Base-by-base conservation (phyloP, 2,888 invertebrate genomes). In the Acrobasis consociella region DNA sequence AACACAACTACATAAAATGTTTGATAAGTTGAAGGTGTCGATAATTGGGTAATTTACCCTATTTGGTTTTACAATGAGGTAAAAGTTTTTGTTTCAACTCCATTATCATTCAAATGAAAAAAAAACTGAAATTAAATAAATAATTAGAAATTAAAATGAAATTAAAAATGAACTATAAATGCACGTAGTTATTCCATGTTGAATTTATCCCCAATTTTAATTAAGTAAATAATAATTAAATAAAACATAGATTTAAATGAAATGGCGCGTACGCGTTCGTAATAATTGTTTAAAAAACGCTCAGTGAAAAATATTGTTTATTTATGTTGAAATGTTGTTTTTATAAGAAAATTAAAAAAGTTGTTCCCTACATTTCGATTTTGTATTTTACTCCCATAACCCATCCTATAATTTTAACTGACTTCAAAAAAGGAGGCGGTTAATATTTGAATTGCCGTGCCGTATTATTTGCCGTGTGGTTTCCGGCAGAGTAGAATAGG, bases 261-360 rank as follows among this genome's bases (percentile, higher is more conserved):
- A 60, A 22, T 51, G 42, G 60, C 51, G 51, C 51, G 39, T 64
- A 65, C 66, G 68, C 61, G 64, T 65, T 52, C 56, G 61, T 68
- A 65, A 64, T 62, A 68, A 55, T 56, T 68, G 69, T 71, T 71
- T 69, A 68, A 64, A 22, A 63, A 68, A 68, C 62, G 73, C 74
- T 76, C 78, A 73, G 71, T 75, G 72, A 68, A 66, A 16, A 49
- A 51, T 51, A 68, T 70, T 62, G 67, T 67, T 74, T 68, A 73
- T 82, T 84, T 87, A 82, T 70, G 87, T 89, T 87, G 72, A 79
- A 77, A 86, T 76, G 83, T 88, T 89, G 82, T 87, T 88, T 88
- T 82, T 75, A 76, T 70, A 74, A 78, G 78, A 80, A 82, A 81
- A 78, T 78, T 74, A 77, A 80, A 84, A 88, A 85, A 80, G 75